Evolutionary conservation across 2,888 invertebrate genomes (phyloP), one percentile per base, ranked within the genome.

Genomic region (Adelognathus sp.): DNA sequence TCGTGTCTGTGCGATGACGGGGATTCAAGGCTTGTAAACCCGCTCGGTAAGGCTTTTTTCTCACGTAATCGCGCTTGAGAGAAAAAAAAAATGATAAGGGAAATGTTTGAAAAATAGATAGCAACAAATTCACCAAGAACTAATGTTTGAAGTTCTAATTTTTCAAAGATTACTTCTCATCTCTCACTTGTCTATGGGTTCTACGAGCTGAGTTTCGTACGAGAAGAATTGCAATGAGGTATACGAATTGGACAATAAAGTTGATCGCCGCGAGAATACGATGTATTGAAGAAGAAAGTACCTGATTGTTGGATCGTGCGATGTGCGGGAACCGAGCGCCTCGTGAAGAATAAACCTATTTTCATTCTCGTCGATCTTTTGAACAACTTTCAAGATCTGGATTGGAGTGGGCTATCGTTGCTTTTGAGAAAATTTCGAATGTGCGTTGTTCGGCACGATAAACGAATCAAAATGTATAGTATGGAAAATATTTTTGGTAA

Each of bases 231-330:
- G 72, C 67, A 60, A 41, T 58, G 66, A 64, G 70, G 71, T 78
- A 72, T 76, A 76, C 78, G 75, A 76, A 67, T 74, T 58, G 77
- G 79, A 81, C 73, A 79, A 79, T 76, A 76, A 77, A 79, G 50
- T 33, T 67, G 54, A 72, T 52, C 44, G 66, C 60, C 41, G 66
- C 67, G 75, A 67, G 61, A 75, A 75, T 72, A 66, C 21, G 24
- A 67, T 67, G 66, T 77, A 72, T 72, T 39, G 44, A 74, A 44
- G n/a, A n/a, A 72, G 72, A 73, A 80, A 21, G 82, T 83, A 83
- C 82, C 82, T 83, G 82, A 83, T 77, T 61, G 81, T 52, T 80
- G 75, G 64, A 67, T 76, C 66, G 74, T 72, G 75, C 52, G 63
- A 54, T 66, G 76, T 60, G 69, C 56, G 52, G 44, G 67, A 58